phyloP scores from a whole-genome alignment of 2,888 invertebrate species.

The Sipha maydis region DNA sequence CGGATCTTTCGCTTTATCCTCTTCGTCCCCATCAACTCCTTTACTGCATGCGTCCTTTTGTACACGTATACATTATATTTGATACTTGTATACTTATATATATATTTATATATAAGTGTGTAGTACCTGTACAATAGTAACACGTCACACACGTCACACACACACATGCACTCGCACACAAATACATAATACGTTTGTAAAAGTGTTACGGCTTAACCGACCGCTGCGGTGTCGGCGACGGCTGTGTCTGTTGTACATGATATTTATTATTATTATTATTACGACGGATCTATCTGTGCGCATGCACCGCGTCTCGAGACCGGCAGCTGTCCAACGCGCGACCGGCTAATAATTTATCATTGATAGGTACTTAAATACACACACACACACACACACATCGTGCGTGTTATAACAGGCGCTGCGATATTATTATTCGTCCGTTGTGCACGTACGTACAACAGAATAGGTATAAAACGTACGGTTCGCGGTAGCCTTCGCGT shows the following conservation, averaged over 20 bases:
- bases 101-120: not conserved
- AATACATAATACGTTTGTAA: not conserved
- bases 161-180: too few species aligned
- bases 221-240: not conserved
- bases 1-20: not conserved
- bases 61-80: not conserved
- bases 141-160: not conserved
- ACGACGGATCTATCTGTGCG: not conserved
- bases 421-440: not conserved
- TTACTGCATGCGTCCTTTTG: not conserved
- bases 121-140: not conserved
- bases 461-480: not conserved
- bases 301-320: not conserved
- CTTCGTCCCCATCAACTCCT: not conserved
- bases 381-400: too few species aligned
- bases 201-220: slow-evolving; percentile 17
- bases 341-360: slow-evolving; percentile 38
- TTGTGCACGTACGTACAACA: not conserved
- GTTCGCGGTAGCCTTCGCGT: not conserved
- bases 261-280: not conserved
- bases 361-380: slow-evolving; percentile 30
- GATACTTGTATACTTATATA: not conserved
- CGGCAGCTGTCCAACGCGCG: slow-evolving; percentile 39
- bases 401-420: not conserved
- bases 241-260: slow-evolving; percentile 3